Percentiles rank a stretch among this genome's conserved stretches.
phyloP scores from a whole-genome alignment of 2,113 vertebrate species.

The Sciurus niger region DNA sequence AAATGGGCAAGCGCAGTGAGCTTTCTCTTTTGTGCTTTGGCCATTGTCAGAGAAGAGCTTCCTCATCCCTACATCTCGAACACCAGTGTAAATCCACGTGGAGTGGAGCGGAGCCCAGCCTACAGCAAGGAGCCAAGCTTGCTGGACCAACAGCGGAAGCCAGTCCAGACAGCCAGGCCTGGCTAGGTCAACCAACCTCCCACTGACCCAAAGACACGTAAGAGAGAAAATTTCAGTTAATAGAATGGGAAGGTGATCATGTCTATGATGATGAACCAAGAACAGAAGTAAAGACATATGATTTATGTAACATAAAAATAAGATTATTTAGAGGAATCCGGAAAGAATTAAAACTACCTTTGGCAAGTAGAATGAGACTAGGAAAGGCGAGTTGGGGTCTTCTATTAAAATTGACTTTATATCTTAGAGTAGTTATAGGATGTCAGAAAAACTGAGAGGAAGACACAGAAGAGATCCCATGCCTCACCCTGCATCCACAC shows the following conservation, averaged over 20 bases:
- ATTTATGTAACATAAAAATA: background rate
- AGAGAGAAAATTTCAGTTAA: background rate
- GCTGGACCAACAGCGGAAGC: background rate
- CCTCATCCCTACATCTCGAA: background rate
- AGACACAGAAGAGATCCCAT: background rate
- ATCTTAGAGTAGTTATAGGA: background rate
- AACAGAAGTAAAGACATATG: background rate
- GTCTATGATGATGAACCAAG: background rate
- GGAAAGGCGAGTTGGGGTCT: background rate
- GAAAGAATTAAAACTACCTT: background rate
- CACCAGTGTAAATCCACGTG: background rate
- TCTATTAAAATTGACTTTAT: background rate
- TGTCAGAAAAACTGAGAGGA: background rate
- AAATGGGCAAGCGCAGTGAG: background rate
- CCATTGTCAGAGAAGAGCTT: background rate
- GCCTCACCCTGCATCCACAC: too few relatives aligned
- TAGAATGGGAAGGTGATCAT: background rate
- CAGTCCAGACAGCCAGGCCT: background rate
- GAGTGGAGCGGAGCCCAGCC: background rate
- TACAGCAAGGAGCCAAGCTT: background rate
- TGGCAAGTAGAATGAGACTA: background rate
- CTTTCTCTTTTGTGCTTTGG: background rate
- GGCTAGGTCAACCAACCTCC: background rate
- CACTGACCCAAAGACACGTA: fast-evolving
- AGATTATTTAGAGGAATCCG: background rate